Conservation (phyloP, 2,888 invertebrate genomes). For the Hartigia nigra region DNA sequence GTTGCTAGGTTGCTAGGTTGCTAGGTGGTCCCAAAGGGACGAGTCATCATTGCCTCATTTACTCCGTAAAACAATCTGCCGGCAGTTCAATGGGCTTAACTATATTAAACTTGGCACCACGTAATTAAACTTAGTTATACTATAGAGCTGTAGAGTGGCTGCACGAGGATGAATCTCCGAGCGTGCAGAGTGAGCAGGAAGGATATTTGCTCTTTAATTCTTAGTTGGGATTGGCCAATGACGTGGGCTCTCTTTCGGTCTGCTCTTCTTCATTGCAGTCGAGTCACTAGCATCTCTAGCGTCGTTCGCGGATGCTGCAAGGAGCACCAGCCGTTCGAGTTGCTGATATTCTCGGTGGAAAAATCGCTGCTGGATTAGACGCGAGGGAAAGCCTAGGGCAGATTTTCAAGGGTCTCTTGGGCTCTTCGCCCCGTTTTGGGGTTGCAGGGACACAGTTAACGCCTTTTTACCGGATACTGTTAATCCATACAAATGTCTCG, state of each 20-base stretch:
- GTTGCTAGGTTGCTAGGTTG: no score
- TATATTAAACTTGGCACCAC: conserved; percentile 60
- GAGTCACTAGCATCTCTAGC: no score
- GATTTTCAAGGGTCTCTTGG: neutral
- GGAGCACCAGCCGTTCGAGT: no score
- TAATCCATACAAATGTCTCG: conserved; percentile 57
- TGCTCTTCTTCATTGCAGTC: no score
- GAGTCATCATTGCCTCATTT: conserved; percentile 65
- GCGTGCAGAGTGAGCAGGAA: no score
- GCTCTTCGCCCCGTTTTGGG: no score
- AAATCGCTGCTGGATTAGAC: neutral
- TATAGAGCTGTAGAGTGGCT: neutral
- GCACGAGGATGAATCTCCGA: no score
- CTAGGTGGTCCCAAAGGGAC: conserved; percentile 56
- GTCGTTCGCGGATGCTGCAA: no score
- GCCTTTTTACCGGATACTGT: conserved; percentile 18
- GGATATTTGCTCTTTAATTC: no score
- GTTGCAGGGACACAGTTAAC: neutral
- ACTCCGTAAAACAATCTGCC: conserved; percentile 61
- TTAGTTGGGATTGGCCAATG: no score
- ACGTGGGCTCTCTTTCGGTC: no score
- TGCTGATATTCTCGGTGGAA: no score
- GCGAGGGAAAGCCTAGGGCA: neutral
- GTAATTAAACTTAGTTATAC: conserved; percentile 58
- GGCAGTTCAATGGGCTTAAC: conserved; percentile 55